Percentiles rank a stretch among this genome's conserved stretches.
Evolutionary conservation across 2,888 invertebrate genomes (phyloP).

Genomic region (Atethmia centrago): DNA sequence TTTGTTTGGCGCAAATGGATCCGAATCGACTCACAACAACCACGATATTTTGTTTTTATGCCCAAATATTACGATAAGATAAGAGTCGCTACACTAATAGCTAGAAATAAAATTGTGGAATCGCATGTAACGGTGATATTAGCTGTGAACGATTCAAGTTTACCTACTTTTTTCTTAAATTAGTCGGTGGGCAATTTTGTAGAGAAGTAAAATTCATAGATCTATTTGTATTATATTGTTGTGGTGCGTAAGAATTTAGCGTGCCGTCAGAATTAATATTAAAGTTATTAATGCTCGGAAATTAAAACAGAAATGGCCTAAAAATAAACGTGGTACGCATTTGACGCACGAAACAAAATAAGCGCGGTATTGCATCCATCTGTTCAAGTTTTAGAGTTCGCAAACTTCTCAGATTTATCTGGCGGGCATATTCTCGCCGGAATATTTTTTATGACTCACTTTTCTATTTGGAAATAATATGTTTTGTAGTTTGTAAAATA

Average conservation of each 20-base stretch:
- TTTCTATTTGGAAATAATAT: not conserved
- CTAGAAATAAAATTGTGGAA: conserved; percentile 88
- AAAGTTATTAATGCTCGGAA: conserved; percentile 37
- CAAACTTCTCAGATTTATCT: conserved; percentile 53
- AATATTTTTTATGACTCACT: conserved; percentile 28
- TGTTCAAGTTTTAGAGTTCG: conserved; percentile 55
- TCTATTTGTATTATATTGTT: conserved; percentile 53
- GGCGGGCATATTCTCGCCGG: conserved; percentile 14
- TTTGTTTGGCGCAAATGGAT: conserved; percentile 73
- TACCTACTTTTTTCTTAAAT: conserved; percentile 83
- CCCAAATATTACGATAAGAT: conserved; percentile 87
- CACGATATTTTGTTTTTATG: conserved; percentile 84
- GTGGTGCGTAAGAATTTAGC: conserved; percentile 30
- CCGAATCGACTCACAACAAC: conserved; percentile 75
- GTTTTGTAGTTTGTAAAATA: not conserved
- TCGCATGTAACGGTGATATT: conserved; percentile 89
- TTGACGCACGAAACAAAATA: conserved; percentile 57
- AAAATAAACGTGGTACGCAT: conserved; percentile 56
- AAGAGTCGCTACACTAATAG: conserved; percentile 84
- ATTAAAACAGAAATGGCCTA: conserved; percentile 47
- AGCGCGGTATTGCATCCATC: conserved; percentile 59
- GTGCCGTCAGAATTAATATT: conserved; percentile 45
- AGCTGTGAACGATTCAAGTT: conserved; percentile 85
- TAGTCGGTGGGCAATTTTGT: conserved; percentile 78
- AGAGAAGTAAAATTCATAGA: conserved; percentile 72